Evolutionary conservation across 1,140 invertebrate genomes (phyloP).

Genomic region (Asobara japonica): DNA sequence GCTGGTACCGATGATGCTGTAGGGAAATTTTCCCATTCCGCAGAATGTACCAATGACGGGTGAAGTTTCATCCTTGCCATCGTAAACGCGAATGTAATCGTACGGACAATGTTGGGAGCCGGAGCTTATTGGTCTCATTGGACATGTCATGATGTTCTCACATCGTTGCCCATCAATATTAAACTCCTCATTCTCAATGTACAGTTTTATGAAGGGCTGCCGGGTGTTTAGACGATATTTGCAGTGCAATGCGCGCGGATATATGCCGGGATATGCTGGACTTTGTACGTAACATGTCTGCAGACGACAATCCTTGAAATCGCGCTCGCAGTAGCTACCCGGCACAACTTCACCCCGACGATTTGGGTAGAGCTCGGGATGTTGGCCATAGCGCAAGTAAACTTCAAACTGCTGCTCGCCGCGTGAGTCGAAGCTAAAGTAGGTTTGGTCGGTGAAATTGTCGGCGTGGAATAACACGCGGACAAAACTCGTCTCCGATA

Average conservation of each 20-base stretch:
- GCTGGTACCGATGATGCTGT: conserved; percentile 92
- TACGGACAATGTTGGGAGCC: conserved; percentile 88
- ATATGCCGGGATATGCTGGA: conserved; percentile 90
- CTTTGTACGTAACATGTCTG: conserved; percentile 94
- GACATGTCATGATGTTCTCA: conserved; percentile 94
- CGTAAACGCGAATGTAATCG: conserved; percentile 90
- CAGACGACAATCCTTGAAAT: conserved; percentile 84
- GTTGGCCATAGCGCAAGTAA: conserved; percentile 87
- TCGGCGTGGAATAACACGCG: conserved; percentile 90
- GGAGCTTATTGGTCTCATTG: conserved; percentile 88
- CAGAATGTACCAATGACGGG: conserved; percentile 91
- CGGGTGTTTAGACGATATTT: conserved; percentile 88
- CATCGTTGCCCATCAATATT: conserved; percentile 93
- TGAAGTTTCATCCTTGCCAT: conserved; percentile 86
- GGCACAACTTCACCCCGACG: conserved; percentile 84
- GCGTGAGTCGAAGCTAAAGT: conserved; percentile 79
- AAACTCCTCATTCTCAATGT: conserved; percentile 93
- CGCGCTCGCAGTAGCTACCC: conserved; percentile 87
- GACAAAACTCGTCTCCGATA: conserved; percentile 92
- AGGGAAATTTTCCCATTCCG: conserved; percentile 93
- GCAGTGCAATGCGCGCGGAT: conserved; percentile 89
- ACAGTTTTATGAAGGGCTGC: conserved; percentile 88
- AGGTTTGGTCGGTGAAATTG: conserved; percentile 91
- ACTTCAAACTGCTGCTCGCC: conserved; percentile 91
- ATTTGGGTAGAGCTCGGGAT: conserved; percentile 91